Evolutionary conservation across 2,113 vertebrate species (phyloP).

Genomic region (Odontesthes bonariensis): DNA sequence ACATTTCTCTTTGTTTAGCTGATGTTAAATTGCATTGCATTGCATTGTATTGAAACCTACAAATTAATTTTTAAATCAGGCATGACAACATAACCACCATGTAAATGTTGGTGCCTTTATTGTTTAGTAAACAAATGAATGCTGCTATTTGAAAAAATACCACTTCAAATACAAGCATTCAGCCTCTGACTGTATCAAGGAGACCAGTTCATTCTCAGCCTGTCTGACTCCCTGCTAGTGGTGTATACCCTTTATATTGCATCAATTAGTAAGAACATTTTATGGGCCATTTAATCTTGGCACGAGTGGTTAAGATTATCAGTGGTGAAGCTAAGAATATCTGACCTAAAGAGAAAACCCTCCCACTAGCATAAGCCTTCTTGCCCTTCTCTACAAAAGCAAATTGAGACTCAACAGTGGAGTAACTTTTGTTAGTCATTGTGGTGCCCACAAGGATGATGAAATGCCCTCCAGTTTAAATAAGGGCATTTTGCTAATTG

Average conservation of each 20-base stretch:
- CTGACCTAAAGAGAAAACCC: slow-evolving; percentile 40
- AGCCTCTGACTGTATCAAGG: slow-evolving; percentile 29
- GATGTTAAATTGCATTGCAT: no score
- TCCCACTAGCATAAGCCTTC: slow-evolving; percentile 55
- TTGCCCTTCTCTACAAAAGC: slow-evolving; percentile 54
- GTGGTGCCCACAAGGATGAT: slow-evolving; percentile 41
- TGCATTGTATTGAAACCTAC: no score
- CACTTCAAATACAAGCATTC: slow-evolving; percentile 6
- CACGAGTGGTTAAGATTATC: slow-evolving; percentile 66
- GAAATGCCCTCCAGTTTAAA: slow-evolving; percentile 61
- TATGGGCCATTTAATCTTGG: slow-evolving; percentile 79
- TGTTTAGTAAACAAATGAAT: slow-evolving; percentile 20
- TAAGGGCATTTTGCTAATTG: slow-evolving; percentile 74
- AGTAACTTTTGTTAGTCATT: slow-evolving; percentile 64
- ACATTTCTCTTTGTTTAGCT: no score
- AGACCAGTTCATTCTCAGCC: slow-evolving; percentile 39
- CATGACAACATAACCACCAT: slow-evolving; percentile 1
- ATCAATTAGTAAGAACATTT: slow-evolving; percentile 79
- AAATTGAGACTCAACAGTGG: slow-evolving; percentile 52
- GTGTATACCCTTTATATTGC: slow-evolving; percentile 69
- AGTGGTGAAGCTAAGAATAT: slow-evolving; percentile 57
- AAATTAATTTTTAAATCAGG: no score
- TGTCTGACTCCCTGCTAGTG: slow-evolving; percentile 46
- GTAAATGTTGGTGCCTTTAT: slow-evolving; percentile 20
- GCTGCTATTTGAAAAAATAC: not conserved